Evolutionary conservation across 2,113 vertebrate species (phyloP).

Genomic region (Malaclemys terrapin): DNA sequence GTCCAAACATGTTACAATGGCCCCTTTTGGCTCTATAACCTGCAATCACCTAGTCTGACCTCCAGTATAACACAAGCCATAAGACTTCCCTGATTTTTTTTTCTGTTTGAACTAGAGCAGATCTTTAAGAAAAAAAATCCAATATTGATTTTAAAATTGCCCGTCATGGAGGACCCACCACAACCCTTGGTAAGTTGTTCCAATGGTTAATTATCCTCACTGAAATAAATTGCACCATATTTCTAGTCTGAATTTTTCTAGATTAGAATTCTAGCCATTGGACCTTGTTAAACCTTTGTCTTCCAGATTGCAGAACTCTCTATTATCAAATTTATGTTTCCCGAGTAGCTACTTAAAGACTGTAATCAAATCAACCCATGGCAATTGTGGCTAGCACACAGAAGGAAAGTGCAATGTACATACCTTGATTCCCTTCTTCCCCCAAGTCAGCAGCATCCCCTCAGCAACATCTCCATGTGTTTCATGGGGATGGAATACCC

Average conservation of each 20-base stretch:
- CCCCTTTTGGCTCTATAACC: not conserved
- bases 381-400: not conserved
- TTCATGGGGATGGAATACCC: not conserved
- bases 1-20: not conserved
- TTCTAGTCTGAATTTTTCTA: not conserved
- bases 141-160: not conserved
- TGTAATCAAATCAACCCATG: not conserved
- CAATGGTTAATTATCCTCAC: not conserved
- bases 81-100: too few relatives aligned
- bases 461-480: accelerated
- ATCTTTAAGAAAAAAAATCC: not conserved
- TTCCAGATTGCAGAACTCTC: not conserved
- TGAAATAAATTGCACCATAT: not conserved
- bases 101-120: not conserved
- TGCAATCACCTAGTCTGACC: not conserved
- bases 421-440: not conserved
- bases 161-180: not conserved
- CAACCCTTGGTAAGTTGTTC: not conserved
- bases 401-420: not conserved
- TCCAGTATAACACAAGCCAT: not conserved
- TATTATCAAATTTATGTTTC: not conserved
- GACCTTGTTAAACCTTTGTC: not conserved
- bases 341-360: not conserved
- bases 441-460: not conserved
- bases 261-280: not conserved